Conservation (phyloP, 2,888 invertebrate species). For the Coleophora deauratella region DNA sequence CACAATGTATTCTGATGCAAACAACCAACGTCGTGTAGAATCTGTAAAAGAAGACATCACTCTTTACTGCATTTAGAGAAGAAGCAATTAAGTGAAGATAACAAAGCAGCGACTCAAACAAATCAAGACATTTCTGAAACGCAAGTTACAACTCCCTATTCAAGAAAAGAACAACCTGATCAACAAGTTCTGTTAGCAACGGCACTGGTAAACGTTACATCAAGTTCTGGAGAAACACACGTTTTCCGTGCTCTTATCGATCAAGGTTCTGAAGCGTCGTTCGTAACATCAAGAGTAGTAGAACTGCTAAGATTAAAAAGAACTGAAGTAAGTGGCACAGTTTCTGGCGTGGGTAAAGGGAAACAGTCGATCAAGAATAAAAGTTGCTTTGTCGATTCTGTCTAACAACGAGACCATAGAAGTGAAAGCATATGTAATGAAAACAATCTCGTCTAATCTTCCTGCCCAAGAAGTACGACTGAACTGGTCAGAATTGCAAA, state of each 20-base stretch:
- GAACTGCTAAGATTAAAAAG: slow-evolving; percentile 8
- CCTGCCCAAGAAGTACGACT: too few relatives aligned
- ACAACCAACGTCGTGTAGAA: too few relatives aligned
- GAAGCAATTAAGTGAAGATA: too few relatives aligned
- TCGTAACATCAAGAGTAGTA: slow-evolving; percentile 8
- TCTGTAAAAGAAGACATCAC: slow-evolving; percentile 13
- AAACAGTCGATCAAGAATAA: slow-evolving; percentile 4
- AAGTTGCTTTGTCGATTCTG: too few relatives aligned
- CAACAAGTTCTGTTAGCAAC: slow-evolving; percentile 2
- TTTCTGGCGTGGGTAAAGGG: slow-evolving; percentile 8
- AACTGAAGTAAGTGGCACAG: too few relatives aligned
- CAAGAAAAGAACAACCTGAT: too few relatives aligned
- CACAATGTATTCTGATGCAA: too few relatives aligned
- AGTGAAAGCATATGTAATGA: background rate
- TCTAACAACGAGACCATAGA: background rate
- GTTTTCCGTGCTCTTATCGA: slow-evolving; percentile 12
- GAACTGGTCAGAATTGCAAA: too few relatives aligned
- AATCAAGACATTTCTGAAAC: too few relatives aligned
- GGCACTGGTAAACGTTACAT: slow-evolving; percentile 10
- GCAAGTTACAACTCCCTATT: too few relatives aligned
- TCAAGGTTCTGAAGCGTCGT: slow-evolving; percentile 16
- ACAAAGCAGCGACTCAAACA: slow-evolving; percentile 4
- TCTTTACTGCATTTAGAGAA: slow-evolving; percentile 10
- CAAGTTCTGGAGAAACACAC: slow-evolving; percentile 6
- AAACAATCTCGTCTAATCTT: too few relatives aligned